Evolutionary conservation across 1,140 invertebrate species (phyloP), one percentile per base, ranked within the genome.

Genomic region (Laupala kohalensis): DNA sequence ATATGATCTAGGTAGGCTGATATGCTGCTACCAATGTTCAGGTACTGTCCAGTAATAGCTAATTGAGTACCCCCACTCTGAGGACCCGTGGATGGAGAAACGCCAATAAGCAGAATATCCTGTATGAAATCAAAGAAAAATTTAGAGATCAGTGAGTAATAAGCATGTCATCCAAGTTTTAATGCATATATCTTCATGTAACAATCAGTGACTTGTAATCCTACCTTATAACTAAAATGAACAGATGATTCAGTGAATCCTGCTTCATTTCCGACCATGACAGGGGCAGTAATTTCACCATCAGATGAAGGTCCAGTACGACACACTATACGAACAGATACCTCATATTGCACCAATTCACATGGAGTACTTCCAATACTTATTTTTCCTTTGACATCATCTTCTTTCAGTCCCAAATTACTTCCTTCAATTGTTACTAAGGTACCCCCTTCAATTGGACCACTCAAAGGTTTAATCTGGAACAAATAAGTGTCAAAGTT

Each of bases 361-460:
- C 96, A 98, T 1, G 91, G 89, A 5, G 95, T 90, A 74, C 92
- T 89, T 1, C 94, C 96, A 77, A 98, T 96, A 6, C 88, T 88
- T 71, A 98, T 93, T 84, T 95, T 94, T 19, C 92, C 94, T 62
- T 86, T 84, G 0, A 99, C 94, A 81, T 99, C 96, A 77, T 92
- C 90, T 76, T 92, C 88, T 74, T 89, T 90, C 67, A 96, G 85
- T 0, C 97, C 97, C 26, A 99, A 85, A 84, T 99, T 98, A 77
- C 93, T 92, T 6, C 97, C 97, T 83, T 93, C 91, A 72, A 99
- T 98, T 6, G 95, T 97, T 0, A 99, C 88, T 30, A 95, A 80
- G 25, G 97, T 99, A 2, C 97, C 97, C 27, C 97, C 97, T 84
- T 97, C 93, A 67, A 96, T 88, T 12, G 96, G 97, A 15, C 97